Base-by-base conservation (phyloP, 2,888 invertebrate genomes). In the Eumerus sabulonum region DNA sequence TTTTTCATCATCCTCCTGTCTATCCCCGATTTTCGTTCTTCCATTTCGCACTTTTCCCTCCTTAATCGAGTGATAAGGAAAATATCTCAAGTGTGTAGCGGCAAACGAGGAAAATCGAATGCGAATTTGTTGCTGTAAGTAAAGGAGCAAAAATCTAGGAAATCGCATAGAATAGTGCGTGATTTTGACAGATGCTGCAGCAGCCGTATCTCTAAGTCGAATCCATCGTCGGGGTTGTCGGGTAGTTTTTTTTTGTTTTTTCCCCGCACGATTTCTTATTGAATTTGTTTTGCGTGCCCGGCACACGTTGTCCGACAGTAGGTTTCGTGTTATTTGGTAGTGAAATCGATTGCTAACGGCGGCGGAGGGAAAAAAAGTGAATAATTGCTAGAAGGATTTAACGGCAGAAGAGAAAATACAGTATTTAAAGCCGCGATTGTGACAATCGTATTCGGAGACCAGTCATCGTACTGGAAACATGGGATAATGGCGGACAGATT, bases 401-500 rank as follows among this genome's bases (percentile, higher is more conserved):
- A 27, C 12, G 18, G 18, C 11, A 19, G n/a, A 1, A 17, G n/a
- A 54, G n/a, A 12, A 12, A 14, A 45, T 18, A 54, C 1, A 42
- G 44, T 63, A 51, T 27, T 27, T 27, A 7, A 27, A 27, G 7
- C 7, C 27, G 27, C 27, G 27, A 27, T 27, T 7, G 27, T 2
- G 27, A 27, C 27, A 68, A 17, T 54, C 50, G 45, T 56, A 57
- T 63, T 67, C 57, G 57, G 40, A 63, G 27, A 27, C 27, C 2
- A 35, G 38, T 53, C 38, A 67, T 67, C 45, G 16, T 42, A 70
- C 70, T 12, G 45, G 45, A 47, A 79, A 64, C 74, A 79, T 79
- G 79, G 79, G 79, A 79, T 79, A 79, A 79, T 79, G 79, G 79
- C 79, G 60, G 70, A 74, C 68, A 70, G 64, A 47, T 17, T 79